Evolutionary conservation across 2,113 vertebrate species (phyloP).

Genomic region (Chaenocephalus aceratus): DNA sequence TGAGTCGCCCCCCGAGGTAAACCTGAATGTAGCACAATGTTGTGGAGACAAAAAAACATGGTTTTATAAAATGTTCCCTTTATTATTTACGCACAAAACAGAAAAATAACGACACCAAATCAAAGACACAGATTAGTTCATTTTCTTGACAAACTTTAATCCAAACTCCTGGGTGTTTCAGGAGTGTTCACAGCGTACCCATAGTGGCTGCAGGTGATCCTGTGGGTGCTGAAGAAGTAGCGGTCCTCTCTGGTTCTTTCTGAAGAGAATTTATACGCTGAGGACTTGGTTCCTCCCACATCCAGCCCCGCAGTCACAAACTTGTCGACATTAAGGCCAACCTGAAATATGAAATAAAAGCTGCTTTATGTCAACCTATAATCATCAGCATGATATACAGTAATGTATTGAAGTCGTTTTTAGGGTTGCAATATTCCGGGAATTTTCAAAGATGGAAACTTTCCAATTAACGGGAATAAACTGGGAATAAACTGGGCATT

Average conservation of each 20-base stretch:
- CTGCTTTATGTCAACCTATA: background rate
- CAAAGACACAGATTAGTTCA: background rate
- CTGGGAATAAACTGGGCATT: too few species aligned
- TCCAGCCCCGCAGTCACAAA: background rate
- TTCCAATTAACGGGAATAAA: too few species aligned
- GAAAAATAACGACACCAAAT: too few species aligned
- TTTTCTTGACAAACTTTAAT: background rate
- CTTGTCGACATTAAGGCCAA: background rate
- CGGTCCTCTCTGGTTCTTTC: constrained; percentile 16
- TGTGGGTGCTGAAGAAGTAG: constrained; percentile 37
- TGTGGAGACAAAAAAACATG: background rate
- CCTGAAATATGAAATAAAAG: constrained; percentile 8
- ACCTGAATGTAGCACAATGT: constrained; percentile 26
- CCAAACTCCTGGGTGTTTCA: background rate
- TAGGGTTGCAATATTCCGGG: too few species aligned
- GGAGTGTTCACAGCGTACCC: constrained; percentile 17
- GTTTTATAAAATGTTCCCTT: too few species aligned
- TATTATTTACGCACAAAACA: too few species aligned
- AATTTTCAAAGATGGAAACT: too few species aligned
- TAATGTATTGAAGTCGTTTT: too few species aligned
- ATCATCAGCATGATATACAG: too few species aligned
- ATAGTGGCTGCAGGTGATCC: constrained; percentile 43
- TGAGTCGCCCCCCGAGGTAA: constrained; percentile 59
- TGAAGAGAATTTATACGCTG: constrained; percentile 11
- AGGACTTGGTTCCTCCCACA: constrained; percentile 25